Conservation (phyloP, 2,888 invertebrate species). For the Lobophora halterata region DNA sequence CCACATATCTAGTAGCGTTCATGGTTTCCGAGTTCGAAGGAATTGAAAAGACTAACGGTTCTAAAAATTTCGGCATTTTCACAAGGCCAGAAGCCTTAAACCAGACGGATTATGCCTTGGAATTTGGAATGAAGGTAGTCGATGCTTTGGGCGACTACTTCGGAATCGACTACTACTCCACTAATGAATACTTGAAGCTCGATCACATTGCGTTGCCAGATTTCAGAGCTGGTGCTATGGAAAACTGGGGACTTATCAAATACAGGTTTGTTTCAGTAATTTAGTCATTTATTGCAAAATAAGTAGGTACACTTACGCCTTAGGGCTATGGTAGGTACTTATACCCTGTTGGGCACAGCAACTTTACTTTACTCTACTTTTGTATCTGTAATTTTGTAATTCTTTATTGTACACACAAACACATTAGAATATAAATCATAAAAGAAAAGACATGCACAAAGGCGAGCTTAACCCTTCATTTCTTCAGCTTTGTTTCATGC, state of each 20-base stretch:
- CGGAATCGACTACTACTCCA: constrained; percentile 71
- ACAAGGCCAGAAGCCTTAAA: constrained; percentile 84
- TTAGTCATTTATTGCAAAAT: too few species aligned
- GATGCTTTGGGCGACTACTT: constrained; percentile 80
- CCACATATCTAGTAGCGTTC: constrained; percentile 92
- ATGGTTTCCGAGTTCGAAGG: constrained; percentile 87
- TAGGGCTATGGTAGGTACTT: too few species aligned
- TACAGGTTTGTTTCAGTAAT: too few species aligned
- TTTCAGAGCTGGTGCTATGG: constrained; percentile 93
- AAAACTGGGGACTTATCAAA: constrained; percentile 94
- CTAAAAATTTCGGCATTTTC: constrained; percentile 81
- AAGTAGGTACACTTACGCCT: too few species aligned
- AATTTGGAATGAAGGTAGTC: constrained; percentile 80
- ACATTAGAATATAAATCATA: too few species aligned
- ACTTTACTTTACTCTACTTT: too few species aligned
- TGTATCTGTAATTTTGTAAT: too few species aligned
- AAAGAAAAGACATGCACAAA: too few species aligned
- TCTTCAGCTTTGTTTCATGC: too few species aligned
- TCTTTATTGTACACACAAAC: too few species aligned
- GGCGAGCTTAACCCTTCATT: too few species aligned
- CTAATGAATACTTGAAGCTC: constrained; percentile 84
- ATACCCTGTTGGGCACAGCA: too few species aligned
- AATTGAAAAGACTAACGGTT: constrained; percentile 39
- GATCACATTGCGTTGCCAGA: constrained; percentile 93
- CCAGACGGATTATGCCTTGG: constrained; percentile 84